phyloP scores from a whole-genome alignment of 2,113 vertebrate species.

The Sinosuthora webbiana region DNA sequence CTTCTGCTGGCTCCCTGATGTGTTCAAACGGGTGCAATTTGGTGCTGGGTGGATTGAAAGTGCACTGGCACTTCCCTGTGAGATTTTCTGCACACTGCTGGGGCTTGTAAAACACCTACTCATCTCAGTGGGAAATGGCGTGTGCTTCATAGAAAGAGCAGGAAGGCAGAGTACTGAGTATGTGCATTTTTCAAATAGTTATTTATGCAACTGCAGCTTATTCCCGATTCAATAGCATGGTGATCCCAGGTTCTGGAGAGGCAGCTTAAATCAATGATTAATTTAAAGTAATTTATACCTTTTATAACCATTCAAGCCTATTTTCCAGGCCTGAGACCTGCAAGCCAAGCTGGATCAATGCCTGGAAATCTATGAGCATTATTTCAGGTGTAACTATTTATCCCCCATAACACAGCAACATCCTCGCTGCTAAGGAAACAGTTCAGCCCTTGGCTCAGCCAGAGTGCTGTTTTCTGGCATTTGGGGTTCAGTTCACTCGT shows the following conservation, averaged over 20 bases:
- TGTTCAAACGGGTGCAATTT: neutral
- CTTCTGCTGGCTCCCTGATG: fast-evolving
- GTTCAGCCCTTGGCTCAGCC: neutral
- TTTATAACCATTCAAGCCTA: neutral
- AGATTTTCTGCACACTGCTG: neutral
- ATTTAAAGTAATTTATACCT: slow-evolving; percentile 32
- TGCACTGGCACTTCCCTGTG: neutral
- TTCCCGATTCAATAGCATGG: neutral
- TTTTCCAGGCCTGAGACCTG: neutral
- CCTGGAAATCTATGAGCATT: neutral
- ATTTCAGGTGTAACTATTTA: slow-evolving; percentile 11
- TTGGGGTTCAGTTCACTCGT: neutral
- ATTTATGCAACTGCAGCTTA: neutral
- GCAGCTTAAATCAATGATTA: neutral
- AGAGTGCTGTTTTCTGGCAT: neutral
- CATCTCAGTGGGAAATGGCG: slow-evolving; percentile 8
- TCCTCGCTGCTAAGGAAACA: neutral
- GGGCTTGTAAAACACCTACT: slow-evolving; percentile 5
- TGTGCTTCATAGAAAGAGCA: slow-evolving; percentile 1
- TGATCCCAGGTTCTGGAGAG: neutral
- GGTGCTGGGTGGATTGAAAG: neutral
- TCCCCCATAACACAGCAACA: neutral
- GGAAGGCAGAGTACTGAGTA: neutral
- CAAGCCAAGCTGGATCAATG: neutral
- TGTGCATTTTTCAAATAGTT: neutral